Evolutionary conservation across 1,140 invertebrate species (phyloP).

Genomic region (Brachionus rotundiformis): DNA sequence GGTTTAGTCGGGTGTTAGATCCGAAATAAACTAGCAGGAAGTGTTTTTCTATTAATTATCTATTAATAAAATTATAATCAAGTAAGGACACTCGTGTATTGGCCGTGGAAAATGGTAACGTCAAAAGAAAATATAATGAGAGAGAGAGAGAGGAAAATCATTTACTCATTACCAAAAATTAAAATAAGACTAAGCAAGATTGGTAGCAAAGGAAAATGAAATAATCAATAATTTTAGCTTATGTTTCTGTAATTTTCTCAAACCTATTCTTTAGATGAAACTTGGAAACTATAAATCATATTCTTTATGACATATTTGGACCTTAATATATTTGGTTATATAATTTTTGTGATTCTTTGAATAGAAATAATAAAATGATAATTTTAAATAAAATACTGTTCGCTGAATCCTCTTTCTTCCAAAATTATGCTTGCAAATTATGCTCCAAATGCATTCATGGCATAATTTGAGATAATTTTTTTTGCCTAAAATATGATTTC

Average conservation of each 20-base stretch:
- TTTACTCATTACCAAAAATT: slow-evolving; percentile 28
- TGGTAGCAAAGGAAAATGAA: neutral
- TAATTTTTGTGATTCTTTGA: neutral
- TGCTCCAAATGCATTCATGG: neutral
- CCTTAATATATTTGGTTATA: neutral
- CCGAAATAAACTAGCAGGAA: neutral
- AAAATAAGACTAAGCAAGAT: neutral
- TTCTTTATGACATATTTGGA: neutral
- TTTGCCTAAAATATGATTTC: neutral
- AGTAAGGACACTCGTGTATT: neutral
- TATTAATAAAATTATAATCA: neutral
- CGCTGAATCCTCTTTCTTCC: neutral
- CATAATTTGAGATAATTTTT: slow-evolving; percentile 6
- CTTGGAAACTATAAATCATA: slow-evolving; percentile 13
- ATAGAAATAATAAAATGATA: neutral
- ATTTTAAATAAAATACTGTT: neutral
- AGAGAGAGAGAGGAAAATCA: slow-evolving; percentile 25
- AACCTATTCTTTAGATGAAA: neutral
- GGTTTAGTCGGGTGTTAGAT: neutral
- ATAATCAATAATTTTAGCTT: slow-evolving; percentile 48
- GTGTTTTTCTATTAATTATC: slow-evolving; percentile 34
- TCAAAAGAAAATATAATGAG: neutral
- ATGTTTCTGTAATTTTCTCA: slow-evolving; percentile 18
- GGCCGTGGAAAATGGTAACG: neutral
- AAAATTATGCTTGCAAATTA: slow-evolving; percentile 11